Conservation (phyloP, 2,113 vertebrate genomes). For the Vidua chalybeata region DNA sequence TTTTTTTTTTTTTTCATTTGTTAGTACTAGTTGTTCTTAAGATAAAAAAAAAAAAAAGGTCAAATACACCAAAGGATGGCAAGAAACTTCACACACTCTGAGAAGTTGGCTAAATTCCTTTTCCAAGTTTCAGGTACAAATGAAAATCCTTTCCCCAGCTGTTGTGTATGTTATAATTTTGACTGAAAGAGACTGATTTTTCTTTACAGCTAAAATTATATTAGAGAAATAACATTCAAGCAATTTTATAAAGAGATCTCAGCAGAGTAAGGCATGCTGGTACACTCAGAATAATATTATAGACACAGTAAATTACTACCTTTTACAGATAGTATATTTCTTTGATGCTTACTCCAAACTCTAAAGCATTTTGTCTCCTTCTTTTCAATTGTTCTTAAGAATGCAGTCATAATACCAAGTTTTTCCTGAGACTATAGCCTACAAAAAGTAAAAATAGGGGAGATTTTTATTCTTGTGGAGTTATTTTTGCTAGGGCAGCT, state of each 20-base stretch:
- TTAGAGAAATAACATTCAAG: neutral
- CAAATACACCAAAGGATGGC: neutral
- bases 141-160: neutral
- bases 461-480: neutral
- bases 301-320: neutral
- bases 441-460: neutral
- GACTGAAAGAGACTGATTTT: neutral
- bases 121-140: neutral
- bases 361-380: neutral
- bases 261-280: neutral
- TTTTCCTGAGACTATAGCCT: neutral
- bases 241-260: neutral
- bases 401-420: neutral
- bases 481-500: neutral
- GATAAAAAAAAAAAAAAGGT: neutral
- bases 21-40: neutral
- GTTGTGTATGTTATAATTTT: neutral
- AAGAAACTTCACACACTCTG: neutral
- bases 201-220: neutral
- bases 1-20: neutral
- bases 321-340: neutral
- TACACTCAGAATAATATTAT: neutral
- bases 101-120: neutral
- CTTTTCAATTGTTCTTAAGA: neutral
- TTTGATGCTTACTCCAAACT: neutral